Evolutionary conservation across 2,888 invertebrate genomes (phyloP), one percentile per base, ranked within the genome.

Genomic region (Malthinus flaveolus): DNA sequence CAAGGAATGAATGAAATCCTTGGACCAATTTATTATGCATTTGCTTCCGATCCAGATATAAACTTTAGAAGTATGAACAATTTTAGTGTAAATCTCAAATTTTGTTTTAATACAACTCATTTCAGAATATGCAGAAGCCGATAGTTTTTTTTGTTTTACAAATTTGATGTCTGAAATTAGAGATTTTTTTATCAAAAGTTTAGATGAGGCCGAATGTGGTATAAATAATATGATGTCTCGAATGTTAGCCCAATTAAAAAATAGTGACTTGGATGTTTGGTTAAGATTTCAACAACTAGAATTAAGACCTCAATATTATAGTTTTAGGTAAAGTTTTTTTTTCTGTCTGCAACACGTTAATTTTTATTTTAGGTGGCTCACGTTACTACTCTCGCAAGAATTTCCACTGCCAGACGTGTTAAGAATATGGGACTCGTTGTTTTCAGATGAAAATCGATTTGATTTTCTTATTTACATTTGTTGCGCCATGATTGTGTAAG

Each of bases 1-100:
- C 93, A 98, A 81, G 99, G 99, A 51, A 99, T 99, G 98, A 99
- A 99, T 81, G 99, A 99, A 80, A 96, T 99, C 69, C 89, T 99
- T 42, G 99, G 97, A 0, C 98, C 98, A 6, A 95, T 99, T 71
- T 99, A 99, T 80, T 96, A 97, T 79, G 91, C 95, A 0, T 95
- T 99, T 79, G 97, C 98, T 6, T 91, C 89, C 13, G 95, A 98
- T 80, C 86, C 91, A 0, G 87, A 94, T 76, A 76, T 83, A 31
- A 84, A 87, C 49, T 93, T 87, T 83, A 84, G 92, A 83, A 87
- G 95, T 94, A 75, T 74, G 60, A 69, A 4, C 31, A 37, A 1
- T 15, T 44, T 51, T 12, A 34, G 35, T 9, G 1, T 3, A 50
- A 13, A 33, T 44, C 13, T 33, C 6, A 23, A 34, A 11, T 52